These are phyloP conservation scores for Diploscapter pachys DNA, from an alignment of 1,140 invertebrate genomes.

Conservation along the genomic window DNA sequence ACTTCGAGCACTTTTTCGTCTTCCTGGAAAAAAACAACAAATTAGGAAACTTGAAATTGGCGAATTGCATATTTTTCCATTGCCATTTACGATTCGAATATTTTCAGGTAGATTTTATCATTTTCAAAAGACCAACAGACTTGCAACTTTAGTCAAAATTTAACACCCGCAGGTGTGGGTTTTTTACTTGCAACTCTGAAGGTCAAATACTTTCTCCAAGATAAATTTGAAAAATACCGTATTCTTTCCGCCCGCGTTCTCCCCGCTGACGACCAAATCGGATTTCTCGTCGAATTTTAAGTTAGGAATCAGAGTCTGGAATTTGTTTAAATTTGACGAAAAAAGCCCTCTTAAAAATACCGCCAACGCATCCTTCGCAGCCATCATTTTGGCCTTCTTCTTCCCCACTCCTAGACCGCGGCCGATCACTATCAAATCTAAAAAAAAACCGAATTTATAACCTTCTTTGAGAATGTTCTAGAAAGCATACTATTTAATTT, in stretches of 20 bases:
- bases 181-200: no score
- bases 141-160: no score
- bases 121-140: no score
- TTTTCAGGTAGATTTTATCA: neutral
- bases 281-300: neutral
- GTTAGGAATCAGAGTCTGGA: conserved; percentile 2
- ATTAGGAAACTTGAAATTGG: no score
- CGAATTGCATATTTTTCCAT: no score
- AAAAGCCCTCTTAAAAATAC: neutral
- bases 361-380: conserved; percentile 7
- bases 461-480: neutral
- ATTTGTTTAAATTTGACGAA: neutral
- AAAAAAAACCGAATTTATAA: neutral
- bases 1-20: conserved; percentile 2
- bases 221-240: no score
- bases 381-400: conserved; percentile 12
- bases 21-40: no score
- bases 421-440: conserved; percentile 4
- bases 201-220: no score
- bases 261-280: neutral
- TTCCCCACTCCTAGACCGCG: conserved; percentile 2
- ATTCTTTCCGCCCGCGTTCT: no score
- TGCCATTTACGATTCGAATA: neutral
- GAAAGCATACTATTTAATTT: neutral
- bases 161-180: no score